These are phyloP conservation scores for Bostrychus sinensis DNA, from an alignment of 2,113 vertebrate species.

Conservation along the genomic window DNA sequence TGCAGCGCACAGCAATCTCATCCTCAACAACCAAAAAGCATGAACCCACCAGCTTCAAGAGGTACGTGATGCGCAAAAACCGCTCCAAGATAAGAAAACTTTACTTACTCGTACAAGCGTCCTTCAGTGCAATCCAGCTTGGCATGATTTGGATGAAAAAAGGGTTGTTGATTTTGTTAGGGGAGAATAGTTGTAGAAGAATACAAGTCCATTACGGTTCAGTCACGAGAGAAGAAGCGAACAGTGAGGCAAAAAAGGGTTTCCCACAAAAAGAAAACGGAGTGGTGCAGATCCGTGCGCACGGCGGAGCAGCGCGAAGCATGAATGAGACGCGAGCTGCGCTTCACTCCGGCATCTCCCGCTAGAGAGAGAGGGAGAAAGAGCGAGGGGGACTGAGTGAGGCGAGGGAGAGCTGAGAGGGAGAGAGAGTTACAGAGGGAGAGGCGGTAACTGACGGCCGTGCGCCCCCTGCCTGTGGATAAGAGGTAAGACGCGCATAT, in stretches of 20 bases:
- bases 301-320: conserved; percentile 78
- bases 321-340: conserved; percentile 85
- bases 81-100: conserved; percentile 48
- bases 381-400: conserved; percentile 69
- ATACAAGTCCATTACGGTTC: conserved; percentile 55
- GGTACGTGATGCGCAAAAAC: not conserved
- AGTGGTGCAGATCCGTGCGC: conserved; percentile 67
- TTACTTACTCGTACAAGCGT: conserved; percentile 71
- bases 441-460: conserved; percentile 66
- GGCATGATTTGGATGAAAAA: conserved; percentile 37
- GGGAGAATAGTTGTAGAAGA: conserved; percentile 59
- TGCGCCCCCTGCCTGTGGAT: conserved; percentile 55
- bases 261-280: conserved; percentile 62
- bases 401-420: conserved; percentile 56
- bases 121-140: conserved; percentile 55
- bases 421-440: conserved; percentile 68
- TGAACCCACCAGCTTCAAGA: not conserved
- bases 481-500: conserved; percentile 9
- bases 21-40: not conserved
- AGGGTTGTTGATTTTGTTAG: too few relatives aligned
- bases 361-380: conserved; percentile 65
- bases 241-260: not conserved
- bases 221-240: conserved; percentile 19
- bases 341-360: conserved; percentile 76
- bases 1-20: conserved; percentile 2